Evolutionary conservation across 2,797 vertebrate genomes (phyloP).

Genomic region (Pseudochirops corinnae): DNA sequence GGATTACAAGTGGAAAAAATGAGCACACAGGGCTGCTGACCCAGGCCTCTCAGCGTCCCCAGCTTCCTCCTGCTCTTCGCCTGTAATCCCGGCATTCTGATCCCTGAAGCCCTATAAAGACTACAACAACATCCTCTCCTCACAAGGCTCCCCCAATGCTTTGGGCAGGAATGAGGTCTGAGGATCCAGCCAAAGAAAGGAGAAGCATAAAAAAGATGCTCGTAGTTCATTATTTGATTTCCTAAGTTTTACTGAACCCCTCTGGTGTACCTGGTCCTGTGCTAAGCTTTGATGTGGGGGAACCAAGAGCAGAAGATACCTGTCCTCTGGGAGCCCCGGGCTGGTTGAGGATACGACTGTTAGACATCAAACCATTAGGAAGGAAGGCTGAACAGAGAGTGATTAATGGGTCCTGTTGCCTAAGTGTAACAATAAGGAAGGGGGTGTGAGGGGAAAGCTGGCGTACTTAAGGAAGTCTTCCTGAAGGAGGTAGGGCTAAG

Average conservation of each 20-base stretch:
- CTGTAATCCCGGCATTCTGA: background rate
- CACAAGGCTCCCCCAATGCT: background rate
- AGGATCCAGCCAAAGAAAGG: background rate
- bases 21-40: background rate
- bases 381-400: background rate
- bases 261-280: background rate
- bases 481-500: background rate
- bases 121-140: background rate
- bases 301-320: background rate
- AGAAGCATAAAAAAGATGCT: background rate
- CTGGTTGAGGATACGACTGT: background rate
- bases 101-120: background rate
- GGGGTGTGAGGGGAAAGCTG: background rate
- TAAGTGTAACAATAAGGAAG: background rate
- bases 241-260: background rate
- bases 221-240: background rate
- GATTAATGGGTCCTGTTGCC: background rate
- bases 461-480: background rate
- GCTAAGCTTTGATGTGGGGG: background rate
- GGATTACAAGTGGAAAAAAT: conserved; percentile 1
- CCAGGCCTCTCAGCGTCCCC: background rate
- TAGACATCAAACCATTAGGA: background rate
- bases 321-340: background rate
- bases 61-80: background rate
- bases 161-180: background rate